Conservation (phyloP, 2,797 vertebrate species). For the Diglossa cyanea region DNA sequence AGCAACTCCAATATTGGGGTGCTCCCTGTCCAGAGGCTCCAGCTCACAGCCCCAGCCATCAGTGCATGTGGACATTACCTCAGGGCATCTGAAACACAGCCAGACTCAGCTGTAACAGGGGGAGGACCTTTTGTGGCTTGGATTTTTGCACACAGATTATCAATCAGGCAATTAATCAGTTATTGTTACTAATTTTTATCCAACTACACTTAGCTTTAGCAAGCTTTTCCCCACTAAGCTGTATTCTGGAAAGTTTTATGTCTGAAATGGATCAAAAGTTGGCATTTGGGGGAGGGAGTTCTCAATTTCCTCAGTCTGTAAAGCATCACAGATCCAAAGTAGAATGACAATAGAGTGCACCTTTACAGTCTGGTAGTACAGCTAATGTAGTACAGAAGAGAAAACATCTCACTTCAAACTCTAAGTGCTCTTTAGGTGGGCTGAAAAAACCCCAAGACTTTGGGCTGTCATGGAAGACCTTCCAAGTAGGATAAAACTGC, state of each 20-base stretch:
- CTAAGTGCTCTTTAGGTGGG: not conserved
- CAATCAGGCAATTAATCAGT: not conserved
- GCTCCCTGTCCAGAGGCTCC: fast-evolving
- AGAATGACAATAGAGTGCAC: not conserved
- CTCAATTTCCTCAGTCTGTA: not conserved
- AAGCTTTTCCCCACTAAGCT: not conserved
- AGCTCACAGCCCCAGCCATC: fast-evolving
- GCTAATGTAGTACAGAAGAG: not conserved
- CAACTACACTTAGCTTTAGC: not conserved
- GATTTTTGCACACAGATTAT: not conserved
- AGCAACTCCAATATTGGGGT: fast-evolving
- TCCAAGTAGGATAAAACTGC: not conserved
- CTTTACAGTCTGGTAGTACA: not conserved
- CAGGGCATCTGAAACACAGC: not conserved
- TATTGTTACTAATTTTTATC: not conserved
- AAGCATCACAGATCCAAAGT: not conserved
- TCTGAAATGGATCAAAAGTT: not conserved
- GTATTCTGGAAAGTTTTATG: not conserved
- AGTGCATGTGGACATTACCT: fast-evolving
- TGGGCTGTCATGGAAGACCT: not conserved
- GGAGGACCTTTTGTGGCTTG: not conserved
- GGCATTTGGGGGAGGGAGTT: not conserved
- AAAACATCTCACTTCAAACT: not conserved
- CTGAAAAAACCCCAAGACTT: not conserved
- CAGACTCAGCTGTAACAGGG: not conserved